A percentile compares a stretch with the other conserved stretches of the same genome.
These are phyloP conservation scores for Acrocephalus kingi DNA, from an alignment of 2,113 vertebrate species.

Conservation along the genomic window DNA sequence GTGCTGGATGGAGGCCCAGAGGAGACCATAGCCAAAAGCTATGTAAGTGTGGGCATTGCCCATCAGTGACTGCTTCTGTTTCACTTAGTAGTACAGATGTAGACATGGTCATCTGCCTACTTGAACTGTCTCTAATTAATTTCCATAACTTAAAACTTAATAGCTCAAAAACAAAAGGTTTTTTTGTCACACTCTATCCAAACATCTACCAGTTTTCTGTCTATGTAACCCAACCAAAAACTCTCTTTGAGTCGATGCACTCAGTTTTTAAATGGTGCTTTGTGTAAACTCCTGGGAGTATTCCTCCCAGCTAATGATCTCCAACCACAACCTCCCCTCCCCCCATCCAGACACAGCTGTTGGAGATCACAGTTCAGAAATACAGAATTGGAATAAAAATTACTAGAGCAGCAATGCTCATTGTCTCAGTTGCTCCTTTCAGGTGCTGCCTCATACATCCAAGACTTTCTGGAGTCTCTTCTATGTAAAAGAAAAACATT, in stretches of 20 bases:
- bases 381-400: not conserved
- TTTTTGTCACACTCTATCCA: not conserved
- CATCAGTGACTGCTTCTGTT: not conserved
- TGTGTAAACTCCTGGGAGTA: not conserved
- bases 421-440: not conserved
- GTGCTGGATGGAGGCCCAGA: not conserved
- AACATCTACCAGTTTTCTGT: not conserved
- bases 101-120: not conserved
- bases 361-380: not conserved
- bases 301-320: not conserved
- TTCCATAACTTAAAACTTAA: not conserved
- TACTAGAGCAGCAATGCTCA: not conserved
- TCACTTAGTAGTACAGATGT: not conserved
- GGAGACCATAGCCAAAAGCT: not conserved
- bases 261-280: not conserved
- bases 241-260: not conserved
- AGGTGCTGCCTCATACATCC: not conserved
- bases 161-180: not conserved
- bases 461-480: not conserved
- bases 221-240: not conserved
- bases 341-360: not conserved
- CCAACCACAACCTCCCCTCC: not conserved
- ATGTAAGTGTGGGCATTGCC: not conserved
- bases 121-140: not conserved
- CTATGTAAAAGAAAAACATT: not conserved